Evolutionary conservation across 2,888 invertebrate species (phyloP).

Genomic region (Adineta ricciae): DNA sequence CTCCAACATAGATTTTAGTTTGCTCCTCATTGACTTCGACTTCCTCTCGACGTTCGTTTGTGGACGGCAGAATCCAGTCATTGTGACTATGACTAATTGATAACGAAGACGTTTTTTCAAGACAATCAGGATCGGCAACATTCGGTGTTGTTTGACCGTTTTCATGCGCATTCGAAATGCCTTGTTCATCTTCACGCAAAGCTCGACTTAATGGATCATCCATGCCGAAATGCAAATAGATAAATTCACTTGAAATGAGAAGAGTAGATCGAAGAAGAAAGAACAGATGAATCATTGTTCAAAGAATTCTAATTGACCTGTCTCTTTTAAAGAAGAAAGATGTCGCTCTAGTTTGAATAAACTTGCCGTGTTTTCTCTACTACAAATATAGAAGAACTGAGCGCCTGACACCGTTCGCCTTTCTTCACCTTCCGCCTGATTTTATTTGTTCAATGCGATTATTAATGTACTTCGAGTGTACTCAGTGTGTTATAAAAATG

Average conservation of each 20-base stretch:
- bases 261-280: background rate
- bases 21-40: background rate
- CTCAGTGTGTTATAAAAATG: no score
- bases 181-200: background rate
- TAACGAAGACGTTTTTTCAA: background rate
- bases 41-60: background rate
- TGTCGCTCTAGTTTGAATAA: background rate
- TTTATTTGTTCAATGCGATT: no score
- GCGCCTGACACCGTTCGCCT: no score
- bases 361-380: no score
- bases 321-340: background rate
- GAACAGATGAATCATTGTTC: background rate
- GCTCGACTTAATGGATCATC: slow-evolving; percentile 20
- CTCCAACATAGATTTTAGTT: background rate
- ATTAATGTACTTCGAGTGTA: no score
- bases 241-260: background rate
- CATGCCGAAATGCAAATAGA: background rate
- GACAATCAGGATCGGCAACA: background rate
- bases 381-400: no score
- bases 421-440: no score
- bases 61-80: background rate
- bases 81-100: slow-evolving; percentile 1
- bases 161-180: background rate
- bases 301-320: background rate
- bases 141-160: background rate